These are phyloP conservation scores for Chironomus striatipennis DNA, from an alignment of 1,140 invertebrate species.

Conservation along the genomic window DNA sequence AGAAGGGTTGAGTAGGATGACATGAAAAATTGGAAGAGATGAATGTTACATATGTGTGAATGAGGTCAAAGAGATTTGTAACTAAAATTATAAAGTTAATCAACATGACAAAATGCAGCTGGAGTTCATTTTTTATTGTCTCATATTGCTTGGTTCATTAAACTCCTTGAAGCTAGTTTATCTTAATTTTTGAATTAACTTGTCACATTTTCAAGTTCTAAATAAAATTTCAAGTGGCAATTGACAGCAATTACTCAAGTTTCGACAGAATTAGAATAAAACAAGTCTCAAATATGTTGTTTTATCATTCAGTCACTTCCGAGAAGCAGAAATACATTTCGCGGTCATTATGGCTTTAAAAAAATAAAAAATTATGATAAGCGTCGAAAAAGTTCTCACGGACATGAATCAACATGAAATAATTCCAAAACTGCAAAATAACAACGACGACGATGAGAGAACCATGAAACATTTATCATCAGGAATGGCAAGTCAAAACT, in stretches of 20 bases:
- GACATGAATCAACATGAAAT: no score
- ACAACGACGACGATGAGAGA: no score
- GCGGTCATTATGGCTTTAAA: not conserved
- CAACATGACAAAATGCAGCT: not conserved
- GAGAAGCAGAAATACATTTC: not conserved
- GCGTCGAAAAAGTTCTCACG: not conserved
- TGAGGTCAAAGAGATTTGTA: not conserved
- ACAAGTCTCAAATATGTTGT: no score
- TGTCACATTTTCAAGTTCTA: no score
- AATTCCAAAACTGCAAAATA: no score
- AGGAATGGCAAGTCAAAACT: not conserved
- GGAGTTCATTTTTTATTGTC: not conserved
- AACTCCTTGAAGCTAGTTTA: no score
- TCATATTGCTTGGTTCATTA: no score
- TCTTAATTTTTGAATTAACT: no score
- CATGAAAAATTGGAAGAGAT: not conserved
- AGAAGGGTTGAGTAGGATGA: not conserved
- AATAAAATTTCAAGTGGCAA: no score
- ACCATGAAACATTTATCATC: not conserved
- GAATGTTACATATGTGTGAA: not conserved
- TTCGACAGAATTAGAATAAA: no score
- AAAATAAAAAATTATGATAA: not conserved
- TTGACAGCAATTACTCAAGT: no score
- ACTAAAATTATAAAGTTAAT: not conserved
- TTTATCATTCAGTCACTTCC: no score